Base-by-base conservation (phyloP, 2,113 vertebrate genomes). In the Notechis scutatus region DNA sequence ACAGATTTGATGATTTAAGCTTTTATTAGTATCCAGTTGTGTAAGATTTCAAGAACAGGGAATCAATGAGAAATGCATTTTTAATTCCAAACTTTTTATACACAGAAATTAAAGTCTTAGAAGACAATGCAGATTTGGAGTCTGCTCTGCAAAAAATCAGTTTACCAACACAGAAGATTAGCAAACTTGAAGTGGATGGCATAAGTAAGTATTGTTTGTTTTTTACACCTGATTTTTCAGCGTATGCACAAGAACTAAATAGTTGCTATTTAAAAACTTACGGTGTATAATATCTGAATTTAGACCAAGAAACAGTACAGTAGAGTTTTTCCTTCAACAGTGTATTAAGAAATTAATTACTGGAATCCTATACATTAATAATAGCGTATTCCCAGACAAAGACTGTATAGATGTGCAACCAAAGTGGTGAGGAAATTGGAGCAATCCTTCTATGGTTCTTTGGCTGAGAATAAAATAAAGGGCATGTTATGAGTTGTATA, bases 41-140 rank as follows among this genome's bases (percentile, higher is more conserved):
- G 24, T 23, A 90, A 3, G 81, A 91, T 93, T 88, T 85, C 94
- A 88, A 88, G 12, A 5, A 93, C 52, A 89, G 4, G 47, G 11
- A 88, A 94, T 50, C 26, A 74, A 6, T 59, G 8, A 61, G 7
- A 81, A 93, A 85, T 91, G n/a, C 88, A 54, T 94, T 94, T 92
- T 92, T 96, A 93, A 96, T 93, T 89, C 61, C 54, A 21, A 52
- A 15, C 34, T 11, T 57, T 87, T 20, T 74, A 23, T 74, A 88
- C 90, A 92, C 95, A 99, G 99, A 98, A 94, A 95, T 99, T 90
- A 95, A 95, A 92, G 94, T 98, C 93, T 96, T 99, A 92, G 98
- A 99, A 97, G 98, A 99, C 95, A 99, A 99, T 94, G 96, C 96
- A 55, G 97, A 98, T 85, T 95, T 99, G 95, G 97, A 98, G 96